These are phyloP conservation scores for Papilio polyxenes DNA, from an alignment of 1,140 invertebrate species.

Conservation along the genomic window DNA sequence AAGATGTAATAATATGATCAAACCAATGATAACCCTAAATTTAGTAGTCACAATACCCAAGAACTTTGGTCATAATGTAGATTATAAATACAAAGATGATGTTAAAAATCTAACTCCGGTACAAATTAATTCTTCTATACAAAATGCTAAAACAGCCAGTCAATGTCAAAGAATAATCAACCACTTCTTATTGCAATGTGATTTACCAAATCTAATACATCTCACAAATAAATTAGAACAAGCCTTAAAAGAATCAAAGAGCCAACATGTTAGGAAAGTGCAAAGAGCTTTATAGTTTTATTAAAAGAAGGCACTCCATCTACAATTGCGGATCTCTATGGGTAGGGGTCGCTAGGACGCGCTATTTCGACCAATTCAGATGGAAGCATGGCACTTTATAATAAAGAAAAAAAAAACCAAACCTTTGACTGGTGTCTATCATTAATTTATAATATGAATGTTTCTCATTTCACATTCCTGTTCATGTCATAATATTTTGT, in stretches of 20 bases:
- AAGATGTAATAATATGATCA: slow-evolving; percentile 57
- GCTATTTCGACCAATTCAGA: no score
- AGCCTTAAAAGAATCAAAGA: slow-evolving; percentile 77
- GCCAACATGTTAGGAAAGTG: slow-evolving; percentile 76
- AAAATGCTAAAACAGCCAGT: slow-evolving; percentile 67
- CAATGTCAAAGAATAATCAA: slow-evolving; percentile 70
- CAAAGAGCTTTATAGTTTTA: slow-evolving; percentile 67
- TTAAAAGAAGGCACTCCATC: no score
- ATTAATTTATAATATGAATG: background rate
- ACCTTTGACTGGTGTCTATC: background rate
- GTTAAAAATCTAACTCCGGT: slow-evolving; percentile 45
- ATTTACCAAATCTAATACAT: slow-evolving; percentile 75
- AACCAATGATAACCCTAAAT: slow-evolving; percentile 67
- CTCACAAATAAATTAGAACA: slow-evolving; percentile 72
- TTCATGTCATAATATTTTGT: background rate
- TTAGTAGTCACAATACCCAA: slow-evolving; percentile 69
- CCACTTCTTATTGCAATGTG: slow-evolving; percentile 70
- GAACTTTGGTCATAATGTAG: slow-evolving; percentile 51
- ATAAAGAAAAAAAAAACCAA: background rate
- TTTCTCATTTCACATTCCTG: slow-evolving; percentile 8
- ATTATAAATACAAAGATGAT: slow-evolving; percentile 40
- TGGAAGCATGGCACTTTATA: no score
- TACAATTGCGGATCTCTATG: no score
- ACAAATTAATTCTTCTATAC: slow-evolving; percentile 57
- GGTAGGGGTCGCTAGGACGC: no score